phyloP scores from a whole-genome alignment of 2,797 vertebrate species.

The Eulemur mongoz region DNA sequence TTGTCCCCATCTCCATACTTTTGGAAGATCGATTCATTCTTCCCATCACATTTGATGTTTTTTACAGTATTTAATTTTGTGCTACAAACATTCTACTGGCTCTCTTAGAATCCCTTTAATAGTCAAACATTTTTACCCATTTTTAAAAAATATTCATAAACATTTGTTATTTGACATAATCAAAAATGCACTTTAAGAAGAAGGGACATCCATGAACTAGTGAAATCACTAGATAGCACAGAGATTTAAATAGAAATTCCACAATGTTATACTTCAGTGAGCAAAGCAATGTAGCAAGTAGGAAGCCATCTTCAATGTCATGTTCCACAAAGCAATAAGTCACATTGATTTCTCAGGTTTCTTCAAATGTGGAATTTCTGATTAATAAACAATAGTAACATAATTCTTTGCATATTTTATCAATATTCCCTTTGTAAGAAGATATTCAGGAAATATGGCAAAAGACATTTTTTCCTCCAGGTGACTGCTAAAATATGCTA shows the following conservation, averaged over 20 bases:
- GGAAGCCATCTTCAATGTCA: conserved; percentile 1
- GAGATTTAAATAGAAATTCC: background rate
- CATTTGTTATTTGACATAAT: background rate
- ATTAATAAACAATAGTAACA: background rate
- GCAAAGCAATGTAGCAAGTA: background rate
- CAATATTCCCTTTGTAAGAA: background rate
- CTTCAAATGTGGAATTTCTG: background rate
- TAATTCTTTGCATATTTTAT: background rate
- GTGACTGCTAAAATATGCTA: background rate
- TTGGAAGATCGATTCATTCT: background rate
- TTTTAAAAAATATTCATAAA: background rate
- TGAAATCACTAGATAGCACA: background rate
- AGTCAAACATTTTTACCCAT: background rate
- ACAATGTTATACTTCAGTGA: background rate
- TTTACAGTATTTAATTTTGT: background rate
- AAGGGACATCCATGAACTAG: background rate
- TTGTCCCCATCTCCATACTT: background rate
- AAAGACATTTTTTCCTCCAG: background rate
- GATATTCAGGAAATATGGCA: background rate
- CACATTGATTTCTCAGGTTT: conserved; percentile 29
- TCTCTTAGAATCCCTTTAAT: background rate
- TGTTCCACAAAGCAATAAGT: conserved; percentile 60
- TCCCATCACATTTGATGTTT: background rate
- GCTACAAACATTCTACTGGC: background rate
- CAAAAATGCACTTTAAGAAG: background rate